Percentiles rank a stretch among this genome's conserved stretches.
These are phyloP conservation scores for Apocrypta bakeri DNA, from an alignment of 1,140 invertebrate genomes.

Conservation along the genomic window DNA sequence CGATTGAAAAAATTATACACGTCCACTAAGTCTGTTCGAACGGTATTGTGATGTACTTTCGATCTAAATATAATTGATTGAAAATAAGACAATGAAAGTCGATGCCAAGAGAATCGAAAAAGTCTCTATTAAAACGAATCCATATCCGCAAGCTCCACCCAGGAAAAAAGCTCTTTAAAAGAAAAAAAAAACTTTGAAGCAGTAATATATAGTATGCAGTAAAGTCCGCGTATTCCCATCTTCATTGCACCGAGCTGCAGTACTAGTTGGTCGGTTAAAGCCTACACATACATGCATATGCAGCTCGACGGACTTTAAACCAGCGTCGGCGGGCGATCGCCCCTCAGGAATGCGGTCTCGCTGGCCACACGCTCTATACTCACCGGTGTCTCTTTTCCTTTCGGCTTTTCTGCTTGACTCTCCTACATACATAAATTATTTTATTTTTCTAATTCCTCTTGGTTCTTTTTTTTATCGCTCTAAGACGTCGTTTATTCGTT, in stretches of 20 bases:
- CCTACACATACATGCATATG: background rate
- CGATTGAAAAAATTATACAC: no score
- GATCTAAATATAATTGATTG: background rate
- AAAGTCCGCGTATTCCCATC: background rate
- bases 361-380: background rate
- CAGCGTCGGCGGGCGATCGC: conserved; percentile 6
- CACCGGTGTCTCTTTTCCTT: conserved; percentile 38
- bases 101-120: background rate
- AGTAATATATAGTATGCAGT: no score
- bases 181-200: background rate
- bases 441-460: no score
- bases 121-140: background rate
- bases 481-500: background rate
- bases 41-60: no score
- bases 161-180: background rate
- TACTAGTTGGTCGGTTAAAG: background rate
- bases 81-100: background rate
- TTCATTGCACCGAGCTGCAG: background rate
- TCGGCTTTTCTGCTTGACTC: conserved; percentile 31
- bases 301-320: conserved; percentile 1
- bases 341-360: conserved; percentile 41
- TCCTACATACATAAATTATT: background rate
- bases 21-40: no score
- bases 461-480: no score
- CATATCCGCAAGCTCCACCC: background rate